phyloP scores from a whole-genome alignment of 2,113 vertebrate genomes.

The Casuarius casuarius region DNA sequence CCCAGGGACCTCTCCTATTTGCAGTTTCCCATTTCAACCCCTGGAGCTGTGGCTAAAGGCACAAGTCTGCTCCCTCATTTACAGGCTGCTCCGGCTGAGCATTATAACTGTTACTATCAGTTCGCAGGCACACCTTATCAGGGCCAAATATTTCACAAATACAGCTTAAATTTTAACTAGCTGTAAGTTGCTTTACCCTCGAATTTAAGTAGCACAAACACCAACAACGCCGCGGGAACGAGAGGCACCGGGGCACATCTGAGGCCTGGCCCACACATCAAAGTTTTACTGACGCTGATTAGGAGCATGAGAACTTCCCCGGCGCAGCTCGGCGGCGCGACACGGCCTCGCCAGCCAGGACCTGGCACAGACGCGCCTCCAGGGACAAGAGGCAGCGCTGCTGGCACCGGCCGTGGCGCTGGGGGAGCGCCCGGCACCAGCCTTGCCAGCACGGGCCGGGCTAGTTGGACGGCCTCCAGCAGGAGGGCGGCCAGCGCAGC shows the following conservation, averaged over 20 bases:
- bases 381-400: fast-evolving
- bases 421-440: background rate
- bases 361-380: background rate
- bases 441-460: no score
- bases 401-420: background rate
- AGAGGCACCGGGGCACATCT: background rate
- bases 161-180: fast-evolving
- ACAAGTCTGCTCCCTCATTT: fast-evolving
- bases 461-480: background rate
- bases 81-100: fast-evolving
- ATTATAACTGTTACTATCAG: fast-evolving
- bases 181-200: no score
- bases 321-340: background rate
- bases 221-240: background rate
- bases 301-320: fast-evolving
- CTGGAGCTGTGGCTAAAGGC: fast-evolving
- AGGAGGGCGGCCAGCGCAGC: background rate
- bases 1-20: background rate
- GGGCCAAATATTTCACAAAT: fast-evolving
- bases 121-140: fast-evolving
- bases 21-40: fast-evolving
- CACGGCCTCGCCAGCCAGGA: background rate
- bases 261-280: background rate
- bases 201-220: background rate
- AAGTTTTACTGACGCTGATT: fast-evolving